Evolutionary conservation across 2,888 invertebrate genomes (phyloP), one percentile per base, ranked within the genome.

Genomic region (Sminthurinus aureus): DNA sequence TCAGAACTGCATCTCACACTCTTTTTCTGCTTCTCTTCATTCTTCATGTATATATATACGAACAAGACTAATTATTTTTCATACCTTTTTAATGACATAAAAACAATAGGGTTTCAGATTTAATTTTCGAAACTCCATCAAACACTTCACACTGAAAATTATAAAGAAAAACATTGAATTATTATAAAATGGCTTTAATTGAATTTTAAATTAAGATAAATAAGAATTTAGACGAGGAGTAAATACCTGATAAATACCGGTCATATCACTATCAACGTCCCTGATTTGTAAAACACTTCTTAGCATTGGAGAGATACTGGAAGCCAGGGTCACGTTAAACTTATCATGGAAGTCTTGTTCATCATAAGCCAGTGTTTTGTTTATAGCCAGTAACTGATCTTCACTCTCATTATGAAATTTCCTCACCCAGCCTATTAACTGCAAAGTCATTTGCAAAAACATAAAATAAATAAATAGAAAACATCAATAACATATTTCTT

Each of bases 281-380:
- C 15, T n/a, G 11, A 69, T 20, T 69, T 20, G 22, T n/a, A 69
- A 20, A 20, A 69, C 67, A 20, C 20, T 20, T 38, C 88, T 82
- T 9, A 88, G 84, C 88, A 88, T 88, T 2, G 88, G 88, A 66
- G 85, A 85, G 15, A 88, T 88, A 0, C 88, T 87, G 3, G 87
- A 87, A 58, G 88, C 88, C 67, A 88, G 75, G 0, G 88, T 88
- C 13, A 88, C 88, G 79, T 88, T 88, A 79, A 88, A 88, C 74
- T 87, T 87, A 69, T 88, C 88, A 83, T 88, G 88, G 81, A 88
- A 88, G 67, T 88, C 88, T 71, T 87, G 86, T 22, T 85, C 87
- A 22, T 85, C 87, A 78, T 86, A 86, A 18, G 84, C 85, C 18
- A 85, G 85, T 38, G 87, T 85, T 77, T 86, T 88, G 78, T 88